Percentiles rank a stretch among this genome's conserved stretches.
Conservation (phyloP, 2,797 vertebrate genomes). For the Spatula clypeata region DNA sequence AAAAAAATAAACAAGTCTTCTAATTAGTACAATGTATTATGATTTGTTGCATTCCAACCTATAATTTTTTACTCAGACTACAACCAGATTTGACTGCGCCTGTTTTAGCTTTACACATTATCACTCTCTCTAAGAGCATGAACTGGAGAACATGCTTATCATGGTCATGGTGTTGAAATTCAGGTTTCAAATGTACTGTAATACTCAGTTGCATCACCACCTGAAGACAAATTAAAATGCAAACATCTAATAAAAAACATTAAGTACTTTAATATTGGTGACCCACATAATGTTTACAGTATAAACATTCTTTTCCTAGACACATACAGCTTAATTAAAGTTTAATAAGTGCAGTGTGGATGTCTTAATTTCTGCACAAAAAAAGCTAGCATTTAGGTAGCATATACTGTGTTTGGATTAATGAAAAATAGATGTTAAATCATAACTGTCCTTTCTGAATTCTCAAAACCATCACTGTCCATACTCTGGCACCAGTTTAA, state of each 20-base stretch:
- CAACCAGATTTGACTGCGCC: neutral
- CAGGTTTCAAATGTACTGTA: neutral
- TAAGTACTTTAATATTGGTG: neutral
- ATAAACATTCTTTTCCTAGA: neutral
- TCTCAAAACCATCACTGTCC: neutral
- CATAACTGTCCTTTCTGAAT: neutral
- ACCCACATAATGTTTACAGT: neutral
- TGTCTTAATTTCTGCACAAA: neutral
- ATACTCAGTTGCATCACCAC: neutral
- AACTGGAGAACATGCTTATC: neutral
- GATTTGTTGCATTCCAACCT: neutral
- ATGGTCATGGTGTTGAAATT: neutral
- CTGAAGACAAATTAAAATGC: neutral
- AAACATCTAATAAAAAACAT: neutral
- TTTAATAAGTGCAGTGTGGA: slow-evolving; percentile 11
- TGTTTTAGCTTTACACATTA: neutral
- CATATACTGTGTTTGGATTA: neutral
- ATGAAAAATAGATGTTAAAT: slow-evolving; percentile 56
- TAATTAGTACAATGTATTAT: neutral
- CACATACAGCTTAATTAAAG: neutral
- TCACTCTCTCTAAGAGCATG: neutral
- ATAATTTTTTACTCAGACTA: neutral
- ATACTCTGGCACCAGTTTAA: neutral
- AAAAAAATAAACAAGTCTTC: neutral
- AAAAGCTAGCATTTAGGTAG: slow-evolving; percentile 3